Base-by-base conservation (phyloP, 2,113 vertebrate species). In the Lophotis ruficrista region DNA sequence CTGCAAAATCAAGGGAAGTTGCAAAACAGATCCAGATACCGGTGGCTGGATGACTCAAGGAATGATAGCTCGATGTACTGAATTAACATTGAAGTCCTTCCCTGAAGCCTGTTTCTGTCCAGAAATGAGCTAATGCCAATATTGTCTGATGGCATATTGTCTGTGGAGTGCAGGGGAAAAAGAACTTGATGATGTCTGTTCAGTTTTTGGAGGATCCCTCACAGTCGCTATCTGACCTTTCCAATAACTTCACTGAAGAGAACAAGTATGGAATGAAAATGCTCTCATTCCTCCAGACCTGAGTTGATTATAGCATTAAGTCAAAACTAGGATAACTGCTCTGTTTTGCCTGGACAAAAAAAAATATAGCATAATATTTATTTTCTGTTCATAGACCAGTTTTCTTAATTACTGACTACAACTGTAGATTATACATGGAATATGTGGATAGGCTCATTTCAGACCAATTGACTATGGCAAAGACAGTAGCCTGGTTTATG, bases 1-100 rank as follows among this genome's bases (percentile, higher is more conserved):
- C 72, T 84, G 65, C 72, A 91, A 91, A 93, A 90, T 53, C 79
- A 92, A 86, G 71, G 71, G 71, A 90, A 93, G 70, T 24, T 89
- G 86, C 57, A 95, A 94, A 97, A 68, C 31, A 65, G 56, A 95
- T 92, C 83, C 83, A 94, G 89, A 92, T 75, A 96, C 45, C 73
- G 60, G 91, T 89, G 95, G 77, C 86, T 95, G 77, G 4, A 4
- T 87, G 69, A 84, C 83, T 90, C 41, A 61, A 64, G 69, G 45
- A 82, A 48, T 76, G 77, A 87, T 90, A 75, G 78, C 24, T 75
- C 47, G 51, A 68, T 75, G 80, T 65, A 79, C 7, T 82, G 86
- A 78, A 81, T 89, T 79, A 87, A 82, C 69, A 81, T 31, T 82
- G 72, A 92, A 93, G 48, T 53, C 80, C 37, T 73, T 86, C 62